phyloP scores from a whole-genome alignment of 2,113 vertebrate species.

The Nothocercus julius region DNA sequence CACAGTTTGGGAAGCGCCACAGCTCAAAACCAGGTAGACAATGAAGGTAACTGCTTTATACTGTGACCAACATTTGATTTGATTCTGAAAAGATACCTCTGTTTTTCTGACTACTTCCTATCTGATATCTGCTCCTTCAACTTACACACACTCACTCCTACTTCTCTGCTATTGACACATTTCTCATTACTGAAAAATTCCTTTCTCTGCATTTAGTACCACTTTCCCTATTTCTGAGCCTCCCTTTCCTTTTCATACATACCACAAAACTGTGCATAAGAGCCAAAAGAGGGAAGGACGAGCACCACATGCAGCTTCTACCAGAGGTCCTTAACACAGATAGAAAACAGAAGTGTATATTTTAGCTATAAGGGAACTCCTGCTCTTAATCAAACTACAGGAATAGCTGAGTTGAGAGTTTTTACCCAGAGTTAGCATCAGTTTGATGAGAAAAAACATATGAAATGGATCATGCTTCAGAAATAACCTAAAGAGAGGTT shows the following conservation, averaged over 20 bases:
- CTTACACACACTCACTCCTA: no score
- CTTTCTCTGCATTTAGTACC: not conserved
- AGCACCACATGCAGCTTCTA: not conserved
- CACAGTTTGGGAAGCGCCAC: not conserved
- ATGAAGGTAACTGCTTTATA: not conserved
- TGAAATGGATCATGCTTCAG: not conserved
- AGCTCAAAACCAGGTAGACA: not conserved
- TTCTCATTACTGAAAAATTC: no score
- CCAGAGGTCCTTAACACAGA: not conserved
- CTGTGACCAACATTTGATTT: not conserved
- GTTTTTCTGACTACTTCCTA: not conserved
- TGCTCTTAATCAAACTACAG: not conserved
- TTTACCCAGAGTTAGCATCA: not conserved
- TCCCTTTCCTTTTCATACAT: not conserved
- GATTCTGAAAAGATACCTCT: not conserved
- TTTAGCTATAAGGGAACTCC: not conserved
- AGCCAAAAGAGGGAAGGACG: not conserved
- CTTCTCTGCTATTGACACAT: not conserved
- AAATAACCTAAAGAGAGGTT: not conserved
- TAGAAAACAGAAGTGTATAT: not conserved
- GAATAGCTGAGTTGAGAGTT: not conserved
- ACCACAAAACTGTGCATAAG: not conserved
- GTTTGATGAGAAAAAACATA: not conserved
- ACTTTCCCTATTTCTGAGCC: no score
- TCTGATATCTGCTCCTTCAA: not conserved